Conservation (phyloP, 2,797 vertebrate species). For the Furcifer pardalis region DNA sequence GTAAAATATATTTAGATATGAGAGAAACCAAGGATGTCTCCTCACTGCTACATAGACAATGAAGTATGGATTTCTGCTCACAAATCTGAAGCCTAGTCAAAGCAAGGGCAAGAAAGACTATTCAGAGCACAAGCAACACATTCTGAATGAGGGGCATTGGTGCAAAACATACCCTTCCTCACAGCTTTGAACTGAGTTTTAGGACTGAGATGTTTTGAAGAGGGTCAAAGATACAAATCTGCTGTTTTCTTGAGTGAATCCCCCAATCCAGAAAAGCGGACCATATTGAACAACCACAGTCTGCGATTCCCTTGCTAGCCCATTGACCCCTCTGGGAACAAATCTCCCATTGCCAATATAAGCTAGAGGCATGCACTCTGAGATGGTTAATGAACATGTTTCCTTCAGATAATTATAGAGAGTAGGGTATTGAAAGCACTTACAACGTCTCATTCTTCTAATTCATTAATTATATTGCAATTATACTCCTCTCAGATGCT, state of each 20-base stretch:
- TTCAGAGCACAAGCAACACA: too few species aligned
- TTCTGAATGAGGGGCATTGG: neutral
- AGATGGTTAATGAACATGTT: slow-evolving; percentile 76
- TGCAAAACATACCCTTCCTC: too few species aligned
- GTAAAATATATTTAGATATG: too few species aligned
- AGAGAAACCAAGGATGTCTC: too few species aligned
- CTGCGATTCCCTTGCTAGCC: neutral
- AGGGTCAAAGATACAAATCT: too few species aligned
- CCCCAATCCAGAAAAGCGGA: slow-evolving; percentile 24
- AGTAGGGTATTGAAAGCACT: slow-evolving; percentile 79
- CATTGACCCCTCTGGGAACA: slow-evolving; percentile 21
- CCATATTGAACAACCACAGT: slow-evolving; percentile 5
- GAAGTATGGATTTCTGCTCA: too few species aligned
- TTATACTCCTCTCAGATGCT: slow-evolving; percentile 75
- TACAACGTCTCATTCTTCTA: slow-evolving; percentile 82
- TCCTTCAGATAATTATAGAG: slow-evolving; percentile 81
- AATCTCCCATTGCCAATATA: slow-evolving; percentile 26
- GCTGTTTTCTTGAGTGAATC: neutral
- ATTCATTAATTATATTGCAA: slow-evolving; percentile 85
- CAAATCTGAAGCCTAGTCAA: neutral
- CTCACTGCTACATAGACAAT: too few species aligned
- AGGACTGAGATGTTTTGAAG: neutral
- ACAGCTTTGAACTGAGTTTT: neutral
- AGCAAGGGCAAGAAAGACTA: neutral
- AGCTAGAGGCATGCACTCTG: slow-evolving; percentile 56